These are phyloP conservation scores for Anhinga rufa DNA, from an alignment of 2,113 vertebrate species.

Conservation along the genomic window DNA sequence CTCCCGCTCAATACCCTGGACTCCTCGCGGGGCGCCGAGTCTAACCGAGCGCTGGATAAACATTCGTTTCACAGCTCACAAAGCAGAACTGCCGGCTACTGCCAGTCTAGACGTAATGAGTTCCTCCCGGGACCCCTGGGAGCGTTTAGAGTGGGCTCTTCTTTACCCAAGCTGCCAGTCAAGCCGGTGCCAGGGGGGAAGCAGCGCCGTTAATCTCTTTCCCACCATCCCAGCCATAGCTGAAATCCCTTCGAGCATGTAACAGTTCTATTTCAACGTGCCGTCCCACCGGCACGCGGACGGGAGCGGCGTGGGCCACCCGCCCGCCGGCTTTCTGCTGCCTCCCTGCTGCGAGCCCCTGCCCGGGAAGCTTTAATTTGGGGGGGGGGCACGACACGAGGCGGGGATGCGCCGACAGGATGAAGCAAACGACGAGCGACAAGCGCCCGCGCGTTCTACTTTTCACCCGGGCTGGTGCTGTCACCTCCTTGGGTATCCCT, in stretches of 20 bases:
- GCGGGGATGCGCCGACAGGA: neutral
- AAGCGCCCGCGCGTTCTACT: fast-evolving
- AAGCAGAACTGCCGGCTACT: conserved; percentile 75
- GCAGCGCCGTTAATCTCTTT: neutral
- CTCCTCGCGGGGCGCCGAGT: conserved; percentile 71
- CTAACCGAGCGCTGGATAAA: conserved; percentile 73
- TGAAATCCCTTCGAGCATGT: conserved; percentile 1
- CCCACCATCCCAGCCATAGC: conserved; percentile 7
- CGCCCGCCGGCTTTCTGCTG: neutral
- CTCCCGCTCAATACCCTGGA: conserved; percentile 50
- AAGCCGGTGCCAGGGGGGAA: conserved; percentile 25
- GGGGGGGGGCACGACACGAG: neutral
- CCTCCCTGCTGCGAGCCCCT: neutral
- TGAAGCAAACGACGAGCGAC: neutral
- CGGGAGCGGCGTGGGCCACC: neutral
- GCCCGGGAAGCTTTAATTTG: fast-evolving
- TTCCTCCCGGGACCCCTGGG: conserved; percentile 72
- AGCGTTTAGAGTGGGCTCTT: conserved; percentile 71
- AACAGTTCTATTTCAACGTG: neutral
- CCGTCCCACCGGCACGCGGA: neutral
- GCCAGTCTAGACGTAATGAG: conserved; percentile 75
- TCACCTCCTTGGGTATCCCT: neutral
- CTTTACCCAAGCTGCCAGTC: conserved; percentile 76
- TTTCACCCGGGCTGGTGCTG: neutral
- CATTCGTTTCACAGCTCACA: conserved; percentile 83